phyloP scores from a whole-genome alignment of 2,888 invertebrate genomes.

The Phoenoteleia sp. region DNA sequence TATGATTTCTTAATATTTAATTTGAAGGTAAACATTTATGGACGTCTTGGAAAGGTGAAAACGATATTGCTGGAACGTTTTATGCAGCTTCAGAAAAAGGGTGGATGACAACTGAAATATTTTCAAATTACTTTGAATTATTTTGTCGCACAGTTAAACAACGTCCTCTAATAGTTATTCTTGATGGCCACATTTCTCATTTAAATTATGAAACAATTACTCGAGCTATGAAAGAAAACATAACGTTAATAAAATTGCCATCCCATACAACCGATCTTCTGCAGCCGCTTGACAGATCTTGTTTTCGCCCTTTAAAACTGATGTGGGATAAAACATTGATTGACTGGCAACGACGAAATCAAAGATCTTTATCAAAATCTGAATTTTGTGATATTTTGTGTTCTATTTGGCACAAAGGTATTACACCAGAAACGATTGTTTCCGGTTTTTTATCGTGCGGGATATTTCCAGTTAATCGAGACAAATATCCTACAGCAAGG shows the following conservation, averaged over 20 bases:
- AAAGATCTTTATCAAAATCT: slow-evolving; percentile 9
- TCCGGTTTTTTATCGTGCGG: slow-evolving; percentile 12
- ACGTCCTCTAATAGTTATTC: slow-evolving; percentile 6
- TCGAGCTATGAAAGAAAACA: slow-evolving; percentile 18
- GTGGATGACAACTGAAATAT: slow-evolving; percentile 23
- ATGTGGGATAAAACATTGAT: slow-evolving; percentile 30
- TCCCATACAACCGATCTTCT: slow-evolving; percentile 29
- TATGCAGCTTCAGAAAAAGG: slow-evolving; percentile 34
- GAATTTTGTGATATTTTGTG: slow-evolving; percentile 24
- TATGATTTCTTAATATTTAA: too few relatives aligned
- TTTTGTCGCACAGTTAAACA: slow-evolving; percentile 8
- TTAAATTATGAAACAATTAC: slow-evolving; percentile 17
- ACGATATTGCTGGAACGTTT: slow-evolving; percentile 31
- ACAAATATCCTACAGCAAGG: slow-evolving; percentile 7
- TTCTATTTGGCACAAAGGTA: slow-evolving; percentile 26
- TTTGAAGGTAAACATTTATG: slow-evolving; percentile 11
- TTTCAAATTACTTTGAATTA: slow-evolving; percentile 7
- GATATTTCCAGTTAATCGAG: slow-evolving; percentile 9
- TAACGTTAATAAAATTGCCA: slow-evolving; percentile 38
- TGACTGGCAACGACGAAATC: slow-evolving; percentile 27
- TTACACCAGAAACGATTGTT: slow-evolving; percentile 13
- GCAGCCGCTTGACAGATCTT: slow-evolving; percentile 33
- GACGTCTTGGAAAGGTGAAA: slow-evolving; percentile 13
- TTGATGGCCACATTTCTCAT: slow-evolving; percentile 28
- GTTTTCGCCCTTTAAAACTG: slow-evolving; percentile 20